These are phyloP conservation scores for Grallaria varia DNA, from an alignment of 2,113 vertebrate species.

Conservation along the genomic window DNA sequence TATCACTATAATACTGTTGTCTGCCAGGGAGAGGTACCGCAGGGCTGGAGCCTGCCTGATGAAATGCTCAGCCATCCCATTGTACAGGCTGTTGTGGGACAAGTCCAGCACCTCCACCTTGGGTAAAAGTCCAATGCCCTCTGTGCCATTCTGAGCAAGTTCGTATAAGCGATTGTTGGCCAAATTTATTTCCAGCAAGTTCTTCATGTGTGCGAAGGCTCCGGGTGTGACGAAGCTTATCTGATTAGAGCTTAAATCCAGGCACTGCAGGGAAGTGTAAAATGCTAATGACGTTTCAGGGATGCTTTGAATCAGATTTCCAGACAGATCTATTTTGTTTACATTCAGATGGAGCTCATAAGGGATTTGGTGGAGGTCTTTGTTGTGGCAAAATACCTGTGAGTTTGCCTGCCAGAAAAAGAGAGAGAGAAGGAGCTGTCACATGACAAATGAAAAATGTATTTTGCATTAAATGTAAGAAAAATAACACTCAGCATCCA, in stretches of 20 bases:
- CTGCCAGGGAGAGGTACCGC: slow-evolving; percentile 79
- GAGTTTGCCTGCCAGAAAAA: slow-evolving; percentile 75
- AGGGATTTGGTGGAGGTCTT: slow-evolving; percentile 79
- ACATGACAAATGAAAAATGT: background rate
- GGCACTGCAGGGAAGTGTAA: slow-evolving; percentile 73
- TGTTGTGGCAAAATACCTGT: slow-evolving; percentile 80
- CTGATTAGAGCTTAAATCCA: slow-evolving; percentile 86
- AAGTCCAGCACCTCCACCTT: slow-evolving; percentile 82
- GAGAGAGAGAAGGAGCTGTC: background rate
- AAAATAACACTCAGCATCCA: background rate
- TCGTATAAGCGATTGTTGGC: slow-evolving; percentile 82
- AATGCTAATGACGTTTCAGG: slow-evolving; percentile 69
- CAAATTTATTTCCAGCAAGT: slow-evolving; percentile 84
- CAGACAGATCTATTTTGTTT: slow-evolving; percentile 84
- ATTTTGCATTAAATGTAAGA: background rate
- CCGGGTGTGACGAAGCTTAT: slow-evolving; percentile 85
- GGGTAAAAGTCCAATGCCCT: slow-evolving; percentile 75
- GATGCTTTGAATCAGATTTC: slow-evolving; percentile 84
- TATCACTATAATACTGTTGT: slow-evolving; percentile 90
- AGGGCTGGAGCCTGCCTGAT: slow-evolving; percentile 80
- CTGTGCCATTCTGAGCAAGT: slow-evolving; percentile 66
- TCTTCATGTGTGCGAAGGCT: slow-evolving; percentile 78
- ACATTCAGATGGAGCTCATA: slow-evolving; percentile 68
- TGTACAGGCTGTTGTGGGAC: slow-evolving; percentile 88
- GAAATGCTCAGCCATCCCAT: slow-evolving; percentile 82